Conservation (phyloP, 2,888 invertebrate species). For the Euspilapteryx auroguttella region DNA sequence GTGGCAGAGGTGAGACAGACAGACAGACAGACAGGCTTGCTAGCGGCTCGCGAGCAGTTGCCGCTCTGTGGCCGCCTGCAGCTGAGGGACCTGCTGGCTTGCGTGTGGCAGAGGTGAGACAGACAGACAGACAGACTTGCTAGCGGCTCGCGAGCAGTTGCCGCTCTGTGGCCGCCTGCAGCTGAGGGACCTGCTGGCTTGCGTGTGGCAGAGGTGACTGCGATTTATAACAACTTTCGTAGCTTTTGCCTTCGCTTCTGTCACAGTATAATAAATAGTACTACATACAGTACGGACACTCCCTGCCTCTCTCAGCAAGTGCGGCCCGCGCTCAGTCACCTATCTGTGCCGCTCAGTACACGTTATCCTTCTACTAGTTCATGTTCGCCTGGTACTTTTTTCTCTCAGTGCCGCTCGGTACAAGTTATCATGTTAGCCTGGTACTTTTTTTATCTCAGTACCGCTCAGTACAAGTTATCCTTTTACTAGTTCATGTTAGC, state of each 20-base stretch:
- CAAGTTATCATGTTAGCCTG: no score
- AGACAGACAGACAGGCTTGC: conserved; percentile 32
- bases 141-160: conserved; percentile 77
- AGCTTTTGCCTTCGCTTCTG: no score
- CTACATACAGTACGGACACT: no score
- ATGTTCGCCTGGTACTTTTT: no score
- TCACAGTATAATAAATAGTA: no score
- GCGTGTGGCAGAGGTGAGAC: conserved; percentile 49
- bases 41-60: conserved; percentile 77
- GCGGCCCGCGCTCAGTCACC: no score
- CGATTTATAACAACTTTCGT: no score
- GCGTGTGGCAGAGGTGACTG: conserved; percentile 55
- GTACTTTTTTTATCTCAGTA: no score
- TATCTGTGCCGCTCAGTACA: not conserved
- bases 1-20: conserved; percentile 38
- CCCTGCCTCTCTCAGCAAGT: no score
- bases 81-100: conserved; percentile 73
- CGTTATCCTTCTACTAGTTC: not conserved
- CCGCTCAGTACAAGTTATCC: no score
- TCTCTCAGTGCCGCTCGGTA: no score
- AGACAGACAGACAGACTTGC: conserved; percentile 34
- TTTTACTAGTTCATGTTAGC: no score
- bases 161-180: conserved; percentile 81
- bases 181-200: conserved; percentile 73
- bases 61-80: conserved; percentile 81